phyloP scores from a whole-genome alignment of 2,113 vertebrate species.

The Equus quagga region DNA sequence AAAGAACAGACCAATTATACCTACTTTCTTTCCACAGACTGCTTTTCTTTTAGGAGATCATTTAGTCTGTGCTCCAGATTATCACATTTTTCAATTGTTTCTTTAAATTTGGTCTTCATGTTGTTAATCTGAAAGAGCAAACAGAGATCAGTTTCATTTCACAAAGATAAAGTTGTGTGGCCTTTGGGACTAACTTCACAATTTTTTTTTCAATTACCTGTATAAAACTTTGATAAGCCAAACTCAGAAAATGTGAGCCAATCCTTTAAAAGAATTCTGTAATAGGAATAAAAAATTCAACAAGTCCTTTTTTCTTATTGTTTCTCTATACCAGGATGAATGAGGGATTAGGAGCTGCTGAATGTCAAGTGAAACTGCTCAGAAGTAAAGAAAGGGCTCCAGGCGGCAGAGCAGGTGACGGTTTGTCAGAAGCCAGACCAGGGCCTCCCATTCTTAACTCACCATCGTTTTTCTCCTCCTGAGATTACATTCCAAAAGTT shows the following conservation, averaged over 20 bases:
- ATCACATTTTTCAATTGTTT: conserved; percentile 98
- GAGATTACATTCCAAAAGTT: background rate
- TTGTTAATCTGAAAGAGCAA: conserved; percentile 94
- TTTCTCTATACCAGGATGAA: background rate
- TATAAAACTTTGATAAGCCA: conserved; percentile 61
- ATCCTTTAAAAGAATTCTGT: background rate
- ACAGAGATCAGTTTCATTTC: conserved; percentile 74
- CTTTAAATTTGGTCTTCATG: conserved; percentile 99
- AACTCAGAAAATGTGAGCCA: background rate
- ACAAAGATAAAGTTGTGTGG: conserved; percentile 65
- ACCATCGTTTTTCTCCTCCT: background rate
- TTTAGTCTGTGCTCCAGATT: conserved; percentile 94
- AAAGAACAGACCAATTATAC: conserved; percentile 76
- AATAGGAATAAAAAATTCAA: background rate
- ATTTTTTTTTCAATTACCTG: background rate
- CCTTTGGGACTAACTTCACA: background rate
- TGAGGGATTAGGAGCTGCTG: background rate
- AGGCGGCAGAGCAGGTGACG: background rate
- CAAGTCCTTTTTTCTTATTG: background rate
- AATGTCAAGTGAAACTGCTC: background rate
- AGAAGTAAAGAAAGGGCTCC: background rate
- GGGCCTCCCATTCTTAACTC: conserved; percentile 21
- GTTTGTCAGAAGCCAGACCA: background rate
- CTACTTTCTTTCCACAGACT: conserved; percentile 96
- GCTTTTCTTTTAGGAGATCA: conserved; percentile 96